Conservation (phyloP, 92 coral and sea anemone species). For the Diadumene lineata region DNA sequence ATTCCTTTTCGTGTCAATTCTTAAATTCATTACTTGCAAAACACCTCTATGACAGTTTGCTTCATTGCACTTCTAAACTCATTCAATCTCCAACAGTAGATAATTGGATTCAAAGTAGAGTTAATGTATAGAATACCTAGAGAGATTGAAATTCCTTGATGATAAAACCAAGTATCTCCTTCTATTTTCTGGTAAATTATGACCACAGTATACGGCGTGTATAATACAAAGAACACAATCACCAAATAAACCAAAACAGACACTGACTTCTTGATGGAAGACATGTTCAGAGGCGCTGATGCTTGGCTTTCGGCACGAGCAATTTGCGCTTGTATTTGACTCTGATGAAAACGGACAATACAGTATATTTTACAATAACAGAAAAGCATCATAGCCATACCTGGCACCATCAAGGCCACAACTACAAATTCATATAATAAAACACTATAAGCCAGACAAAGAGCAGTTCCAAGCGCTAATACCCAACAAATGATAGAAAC, state of each 20-base stretch:
- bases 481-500: not conserved
- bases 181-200: not conserved
- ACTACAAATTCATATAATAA: not conserved
- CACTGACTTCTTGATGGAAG: not conserved
- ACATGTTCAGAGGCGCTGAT: not conserved
- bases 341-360: constrained; percentile 6
- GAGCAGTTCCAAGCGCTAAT: not conserved
- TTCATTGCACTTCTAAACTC: constrained; percentile 4
- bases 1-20: too few species aligned
- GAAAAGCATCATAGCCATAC: not conserved
- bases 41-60: not conserved
- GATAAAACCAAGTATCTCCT: not conserved
- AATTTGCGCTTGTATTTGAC: constrained; percentile 3
- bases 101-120: constrained; percentile 4
- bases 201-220: not conserved
- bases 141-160: not conserved
- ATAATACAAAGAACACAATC: not conserved
- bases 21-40: not conserved
- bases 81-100: constrained; percentile 15
- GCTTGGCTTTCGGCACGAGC: not conserved
- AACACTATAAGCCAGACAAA: not conserved
- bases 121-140: not conserved
- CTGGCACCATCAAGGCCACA: not conserved
- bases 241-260: not conserved
- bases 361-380: not conserved